Conservation (phyloP, 1,140 invertebrate species). For the Drosophila auraria region DNA sequence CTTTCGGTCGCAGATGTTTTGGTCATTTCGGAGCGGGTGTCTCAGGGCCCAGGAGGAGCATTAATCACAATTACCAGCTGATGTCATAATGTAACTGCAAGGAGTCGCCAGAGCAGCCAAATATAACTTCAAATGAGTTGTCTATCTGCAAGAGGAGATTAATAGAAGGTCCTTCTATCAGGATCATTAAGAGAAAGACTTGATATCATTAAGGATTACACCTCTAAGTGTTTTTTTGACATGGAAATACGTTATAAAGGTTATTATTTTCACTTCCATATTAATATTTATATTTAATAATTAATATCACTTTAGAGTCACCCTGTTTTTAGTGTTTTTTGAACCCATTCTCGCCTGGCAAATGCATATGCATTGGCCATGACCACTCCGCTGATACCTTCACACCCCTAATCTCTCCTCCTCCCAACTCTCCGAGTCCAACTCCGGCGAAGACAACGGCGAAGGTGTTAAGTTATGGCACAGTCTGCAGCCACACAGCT, state of each 20-base stretch:
- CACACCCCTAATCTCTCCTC: neutral
- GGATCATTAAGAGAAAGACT: neutral
- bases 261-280: neutral
- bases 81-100: conserved; percentile 39
- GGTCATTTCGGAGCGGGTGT: conserved; percentile 40
- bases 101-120: neutral
- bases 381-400: neutral
- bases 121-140: conserved; percentile 34
- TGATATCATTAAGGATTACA: neutral
- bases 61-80: conserved; percentile 55
- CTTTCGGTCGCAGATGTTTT: conserved; percentile 40
- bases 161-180: conserved; percentile 6
- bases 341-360: neutral
- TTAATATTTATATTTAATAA: neutral
- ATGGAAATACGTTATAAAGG: no score
- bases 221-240: no score
- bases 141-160: neutral
- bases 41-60: conserved; percentile 20
- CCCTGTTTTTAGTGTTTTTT: conserved; percentile 19
- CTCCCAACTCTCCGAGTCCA: neutral
- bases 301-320: conserved; percentile 9
- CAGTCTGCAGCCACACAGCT: conserved; percentile 72
- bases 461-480: conserved; percentile 83
- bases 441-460: conserved; percentile 62
- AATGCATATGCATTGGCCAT: conserved; percentile 15